These are phyloP conservation scores for Heterotilapia buettikoferi DNA, from an alignment of 2,113 vertebrate species.

Conservation along the genomic window DNA sequence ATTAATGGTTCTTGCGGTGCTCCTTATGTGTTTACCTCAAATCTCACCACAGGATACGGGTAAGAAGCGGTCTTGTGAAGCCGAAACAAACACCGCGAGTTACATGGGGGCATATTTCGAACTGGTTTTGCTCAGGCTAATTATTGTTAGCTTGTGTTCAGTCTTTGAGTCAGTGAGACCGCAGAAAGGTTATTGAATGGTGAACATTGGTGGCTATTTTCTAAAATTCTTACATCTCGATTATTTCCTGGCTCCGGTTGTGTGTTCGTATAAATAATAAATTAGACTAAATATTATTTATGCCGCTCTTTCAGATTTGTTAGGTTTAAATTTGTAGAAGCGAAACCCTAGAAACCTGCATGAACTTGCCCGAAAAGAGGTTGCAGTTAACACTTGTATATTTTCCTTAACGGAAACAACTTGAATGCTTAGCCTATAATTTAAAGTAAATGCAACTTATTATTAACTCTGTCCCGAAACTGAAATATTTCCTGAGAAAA, in stretches of 20 bases:
- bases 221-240: too few species aligned
- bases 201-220: neutral
- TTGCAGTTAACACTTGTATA: neutral
- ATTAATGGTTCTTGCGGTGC: neutral
- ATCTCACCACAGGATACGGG: slow-evolving; percentile 31
- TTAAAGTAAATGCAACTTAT: neutral
- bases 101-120: neutral
- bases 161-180: neutral
- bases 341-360: neutral
- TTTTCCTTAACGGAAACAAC: neutral
- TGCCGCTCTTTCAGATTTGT: neutral
- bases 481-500: neutral
- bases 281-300: neutral
- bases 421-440: neutral
- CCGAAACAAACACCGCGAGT: neutral
- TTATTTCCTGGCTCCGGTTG: neutral
- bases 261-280: neutral
- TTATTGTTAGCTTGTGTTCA: slow-evolving; percentile 20
- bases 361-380: neutral
- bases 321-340: neutral
- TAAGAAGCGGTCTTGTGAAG: slow-evolving; percentile 18
- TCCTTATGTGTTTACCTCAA: slow-evolving; percentile 21
- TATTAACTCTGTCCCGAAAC: neutral
- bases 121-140: slow-evolving; percentile 13
- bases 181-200: neutral